Evolutionary conservation across 2,888 invertebrate genomes (phyloP).

Genomic region (Galerucella calmariensis): DNA sequence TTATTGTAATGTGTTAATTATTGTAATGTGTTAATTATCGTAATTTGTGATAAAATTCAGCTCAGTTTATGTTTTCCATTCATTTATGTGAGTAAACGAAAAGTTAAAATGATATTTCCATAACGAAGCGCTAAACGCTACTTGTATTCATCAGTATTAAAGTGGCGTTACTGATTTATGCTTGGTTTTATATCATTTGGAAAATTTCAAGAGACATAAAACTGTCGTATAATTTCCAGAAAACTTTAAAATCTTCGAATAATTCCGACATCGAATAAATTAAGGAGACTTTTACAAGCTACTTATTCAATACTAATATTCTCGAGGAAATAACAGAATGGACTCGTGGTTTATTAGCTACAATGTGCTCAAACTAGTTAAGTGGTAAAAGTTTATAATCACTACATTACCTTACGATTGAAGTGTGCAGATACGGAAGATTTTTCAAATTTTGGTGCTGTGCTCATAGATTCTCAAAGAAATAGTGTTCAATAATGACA

Average conservation of each 20-base stretch:
- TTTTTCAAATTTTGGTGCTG: too few relatives aligned
- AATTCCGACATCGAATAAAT: constrained; percentile 29
- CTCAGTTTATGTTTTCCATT: not conserved
- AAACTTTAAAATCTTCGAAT: constrained; percentile 28
- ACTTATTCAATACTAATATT: not conserved
- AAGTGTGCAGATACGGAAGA: too few relatives aligned
- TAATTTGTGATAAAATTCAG: not conserved
- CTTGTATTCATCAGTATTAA: constrained; percentile 28
- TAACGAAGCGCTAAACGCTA: constrained; percentile 13
- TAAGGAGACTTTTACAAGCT: not conserved
- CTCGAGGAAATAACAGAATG: not conserved
- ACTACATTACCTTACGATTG: too few relatives aligned
- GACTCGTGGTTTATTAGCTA: too few relatives aligned
- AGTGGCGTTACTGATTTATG: constrained; percentile 24
- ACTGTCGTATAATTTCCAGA: constrained; percentile 31
- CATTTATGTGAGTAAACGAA: not conserved
- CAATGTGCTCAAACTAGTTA: too few relatives aligned
- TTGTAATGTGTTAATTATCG: too few relatives aligned
- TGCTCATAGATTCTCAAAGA: too few relatives aligned
- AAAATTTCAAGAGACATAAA: constrained; percentile 37
- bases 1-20: too few relatives aligned
- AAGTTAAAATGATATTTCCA: not conserved
- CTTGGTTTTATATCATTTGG: constrained; percentile 31
- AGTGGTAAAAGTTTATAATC: too few relatives aligned
- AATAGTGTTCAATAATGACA: too few relatives aligned